Evolutionary conservation across 30 jellyfish, hydroid and myxozoan species (phyloP), one percentile per base, ranked within the genome.

Genomic region (Aurelia aurita): DNA sequence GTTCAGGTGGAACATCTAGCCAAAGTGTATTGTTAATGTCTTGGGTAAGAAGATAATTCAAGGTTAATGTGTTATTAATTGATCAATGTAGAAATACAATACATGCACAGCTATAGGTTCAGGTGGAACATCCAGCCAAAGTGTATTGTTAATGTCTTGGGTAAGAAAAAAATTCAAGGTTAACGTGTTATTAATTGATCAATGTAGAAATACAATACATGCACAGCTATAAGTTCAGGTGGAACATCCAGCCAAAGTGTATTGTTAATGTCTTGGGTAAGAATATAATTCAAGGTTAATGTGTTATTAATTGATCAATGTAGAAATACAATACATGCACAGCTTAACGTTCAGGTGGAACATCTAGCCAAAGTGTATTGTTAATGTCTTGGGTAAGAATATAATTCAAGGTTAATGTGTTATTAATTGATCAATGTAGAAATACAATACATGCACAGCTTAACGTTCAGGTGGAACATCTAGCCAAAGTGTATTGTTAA

Each of bases 371-470:
- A 35, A 62, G 31, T 20, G 23, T 64, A 18, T 13, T 44, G 23
- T 79, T 21, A 66, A 21, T 65, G 82, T 79, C 3, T 45, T 66
- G 3, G 72, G 90, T 79, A 62, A 29, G 88, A 9, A 39, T 39
- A 39, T 8, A 4, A 39, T 3, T 1, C 1, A 5, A 3, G n/a
- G n/a, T 35, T 6, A 5, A 39, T 15, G 1, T 0, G 9, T 39
- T 39, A 2, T 35, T 6, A 2, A 39, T 8, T 39, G 0, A 39
- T 39, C 0, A 39, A 34, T 3, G 46, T 3, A 34, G 46, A 10
- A 34, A 34, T 34, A 34, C 46, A 34, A 31, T 32, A 84, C 93
- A 70, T 84, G 93, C 47, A 45, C 20, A 3, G 93, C 87, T 23
- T 25, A 25, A 4, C 70, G 31, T 49, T 2, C 28, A 1, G 87